Evolutionary conservation across 1,140 invertebrate species (phyloP).

Genomic region (Tigriopus japonicus): DNA sequence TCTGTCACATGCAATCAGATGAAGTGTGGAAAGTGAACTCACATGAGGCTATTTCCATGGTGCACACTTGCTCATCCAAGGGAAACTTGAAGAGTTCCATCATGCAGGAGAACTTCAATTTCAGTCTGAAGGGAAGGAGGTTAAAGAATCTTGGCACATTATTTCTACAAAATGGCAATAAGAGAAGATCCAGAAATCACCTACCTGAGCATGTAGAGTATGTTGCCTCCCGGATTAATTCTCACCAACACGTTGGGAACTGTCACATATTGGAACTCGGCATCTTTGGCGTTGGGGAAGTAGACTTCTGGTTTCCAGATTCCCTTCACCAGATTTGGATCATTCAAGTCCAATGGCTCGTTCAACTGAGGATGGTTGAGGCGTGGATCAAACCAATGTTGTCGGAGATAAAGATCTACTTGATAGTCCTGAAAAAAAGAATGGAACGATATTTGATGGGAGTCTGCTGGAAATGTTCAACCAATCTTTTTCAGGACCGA

Average conservation of each 20-base stretch:
- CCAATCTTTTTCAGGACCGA: no score
- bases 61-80: conserved; percentile 36
- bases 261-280: conserved; percentile 42
- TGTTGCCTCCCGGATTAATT: conserved; percentile 37
- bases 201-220: conserved; percentile 42
- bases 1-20: not conserved
- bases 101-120: conserved; percentile 40
- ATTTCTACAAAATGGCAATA: not conserved
- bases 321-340: conserved; percentile 35
- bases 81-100: conserved; percentile 40
- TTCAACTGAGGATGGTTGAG: conserved; percentile 30
- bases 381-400: conserved; percentile 35
- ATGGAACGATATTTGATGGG: no score
- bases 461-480: no score
- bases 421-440: conserved; percentile 33
- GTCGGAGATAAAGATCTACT: conserved; percentile 36
- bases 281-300: conserved; percentile 45
- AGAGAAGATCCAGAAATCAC: not conserved
- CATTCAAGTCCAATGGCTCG: conserved; percentile 33
- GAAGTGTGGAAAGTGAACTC: conserved; percentile 24
- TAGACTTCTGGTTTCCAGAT: conserved; percentile 49
- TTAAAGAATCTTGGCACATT: not conserved
- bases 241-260: conserved; percentile 45
- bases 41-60: conserved; percentile 40
- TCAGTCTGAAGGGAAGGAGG: conserved; percentile 29